These are phyloP conservation scores for Tragopan temminckii DNA, from an alignment of 2,797 vertebrate species.

Conservation along the genomic window DNA sequence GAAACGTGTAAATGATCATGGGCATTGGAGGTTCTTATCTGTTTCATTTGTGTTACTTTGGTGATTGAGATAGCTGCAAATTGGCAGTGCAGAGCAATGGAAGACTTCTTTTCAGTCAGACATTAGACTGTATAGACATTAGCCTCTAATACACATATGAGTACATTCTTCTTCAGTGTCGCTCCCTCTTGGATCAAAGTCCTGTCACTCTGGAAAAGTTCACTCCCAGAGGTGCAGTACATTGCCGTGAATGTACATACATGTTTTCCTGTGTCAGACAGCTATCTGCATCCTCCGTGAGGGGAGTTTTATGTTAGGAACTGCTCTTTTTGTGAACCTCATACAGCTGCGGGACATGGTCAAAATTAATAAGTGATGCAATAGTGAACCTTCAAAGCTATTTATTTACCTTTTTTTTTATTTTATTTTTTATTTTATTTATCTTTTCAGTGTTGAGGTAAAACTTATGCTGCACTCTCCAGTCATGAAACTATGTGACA, in stretches of 20 bases:
- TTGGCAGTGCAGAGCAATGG: not conserved
- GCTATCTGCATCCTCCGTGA: not conserved
- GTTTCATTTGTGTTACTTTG: not conserved
- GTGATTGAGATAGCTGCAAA: not conserved
- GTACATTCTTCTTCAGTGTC: not conserved
- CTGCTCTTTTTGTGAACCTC: not conserved
- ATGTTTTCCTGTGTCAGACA: not conserved
- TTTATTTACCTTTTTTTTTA: not conserved
- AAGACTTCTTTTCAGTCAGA: accelerated
- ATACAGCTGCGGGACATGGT: not conserved
- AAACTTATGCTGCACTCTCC: not conserved
- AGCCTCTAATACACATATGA: not conserved
- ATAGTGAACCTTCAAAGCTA: not conserved
- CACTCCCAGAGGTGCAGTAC: not conserved
- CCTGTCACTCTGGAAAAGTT: not conserved
- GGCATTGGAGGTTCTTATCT: accelerated
- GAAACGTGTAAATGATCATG: not conserved
- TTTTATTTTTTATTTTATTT: no score
- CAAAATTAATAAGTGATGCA: not conserved
- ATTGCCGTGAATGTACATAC: not conserved
- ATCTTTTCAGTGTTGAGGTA: not conserved
- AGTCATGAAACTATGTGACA: not conserved
- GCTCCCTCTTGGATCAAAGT: not conserved
- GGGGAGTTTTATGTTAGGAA: not conserved
- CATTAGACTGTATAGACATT: accelerated